Evolutionary conservation across 2,888 invertebrate genomes (phyloP), one percentile per base, ranked within the genome.

Genomic region (Caenorhabditis angaria): DNA sequence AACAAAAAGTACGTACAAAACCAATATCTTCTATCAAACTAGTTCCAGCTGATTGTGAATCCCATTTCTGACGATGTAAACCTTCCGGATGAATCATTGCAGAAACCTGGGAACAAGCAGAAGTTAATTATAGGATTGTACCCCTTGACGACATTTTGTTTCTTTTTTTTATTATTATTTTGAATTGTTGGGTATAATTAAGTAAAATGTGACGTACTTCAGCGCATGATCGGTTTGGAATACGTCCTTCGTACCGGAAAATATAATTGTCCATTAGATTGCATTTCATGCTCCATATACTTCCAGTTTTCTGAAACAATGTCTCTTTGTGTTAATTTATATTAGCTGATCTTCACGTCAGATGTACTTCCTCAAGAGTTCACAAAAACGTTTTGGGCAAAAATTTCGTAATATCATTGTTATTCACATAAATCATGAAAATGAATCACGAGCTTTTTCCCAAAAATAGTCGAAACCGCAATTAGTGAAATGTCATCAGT

Each of bases 11-110:
- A 64, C n/a, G 63, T 51, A 70, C 74, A 29, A 54, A 57, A 41
- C 25, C 59, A 22, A 74, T 55, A 35, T 60, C 60, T 41, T 70
- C 66, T 18, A 77, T 53, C 14, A 77, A 41, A 51, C 71, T 66
- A 18, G 74, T 74, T 35, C 77, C 77, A 18, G 77, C 77, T 10
- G 77, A 77, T 53, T 77, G 77, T 1, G 69, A 69, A 59, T 77
- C 77, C 77, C 77, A 77, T 35, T 74, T 77, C 22, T 51, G 64
- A 4, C 77, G 71, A 22, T 74, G 74, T 12, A 74, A 51, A 8
- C 77, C 77, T 77, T 77, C 70, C n/a, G 77, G 77, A 59, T 77
- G 77, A 28, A 77, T 71, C 64, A 74, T 66, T 10, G 74, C 77
- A 18, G 77, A 70, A 3, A 77, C 71, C 75, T 75, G 14, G n/a